A percentile compares a stretch with the other conserved stretches of the same genome.
Conservation (phyloP, 2,797 vertebrate species). For the Acropternis orthonyx region DNA sequence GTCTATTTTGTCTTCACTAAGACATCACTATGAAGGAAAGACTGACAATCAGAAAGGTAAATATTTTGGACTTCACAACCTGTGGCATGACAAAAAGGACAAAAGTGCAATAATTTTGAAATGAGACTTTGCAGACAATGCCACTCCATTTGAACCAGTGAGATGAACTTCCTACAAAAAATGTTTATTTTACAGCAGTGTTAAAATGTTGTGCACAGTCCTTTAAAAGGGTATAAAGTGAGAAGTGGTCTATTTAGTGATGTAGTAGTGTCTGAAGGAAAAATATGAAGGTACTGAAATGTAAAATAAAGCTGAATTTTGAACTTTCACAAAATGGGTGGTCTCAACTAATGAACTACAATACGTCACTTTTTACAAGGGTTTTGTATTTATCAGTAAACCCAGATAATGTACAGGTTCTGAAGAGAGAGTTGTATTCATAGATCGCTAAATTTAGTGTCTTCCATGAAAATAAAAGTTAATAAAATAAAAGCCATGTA, state of each 20-base stretch:
- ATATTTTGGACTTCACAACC: constrained; percentile 77
- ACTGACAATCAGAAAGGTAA: constrained; percentile 74
- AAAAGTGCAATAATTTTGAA: constrained; percentile 68
- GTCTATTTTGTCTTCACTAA: constrained; percentile 74
- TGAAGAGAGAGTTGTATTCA: neutral
- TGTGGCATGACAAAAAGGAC: constrained; percentile 65
- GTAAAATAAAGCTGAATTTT: neutral
- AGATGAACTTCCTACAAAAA: constrained; percentile 51
- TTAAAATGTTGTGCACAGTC: constrained; percentile 15
- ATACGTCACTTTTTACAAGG: neutral
- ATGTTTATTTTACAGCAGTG: neutral
- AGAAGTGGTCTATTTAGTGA: neutral
- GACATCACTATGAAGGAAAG: constrained; percentile 63
- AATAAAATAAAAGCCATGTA: neutral
- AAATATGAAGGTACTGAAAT: neutral
- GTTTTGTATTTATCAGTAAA: neutral
- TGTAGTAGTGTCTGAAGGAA: neutral
- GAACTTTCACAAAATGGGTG: neutral
- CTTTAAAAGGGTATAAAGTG: neutral
- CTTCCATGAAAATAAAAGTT: neutral
- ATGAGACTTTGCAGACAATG: constrained; percentile 63
- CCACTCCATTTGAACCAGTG: constrained; percentile 45
- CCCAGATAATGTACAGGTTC: neutral
- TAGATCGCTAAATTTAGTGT: neutral
- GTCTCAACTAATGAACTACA: neutral